Percentiles rank a stretch among this genome's conserved stretches.
Evolutionary conservation across 2,888 invertebrate species (phyloP).

Genomic region (Cosmopolites sordidus): DNA sequence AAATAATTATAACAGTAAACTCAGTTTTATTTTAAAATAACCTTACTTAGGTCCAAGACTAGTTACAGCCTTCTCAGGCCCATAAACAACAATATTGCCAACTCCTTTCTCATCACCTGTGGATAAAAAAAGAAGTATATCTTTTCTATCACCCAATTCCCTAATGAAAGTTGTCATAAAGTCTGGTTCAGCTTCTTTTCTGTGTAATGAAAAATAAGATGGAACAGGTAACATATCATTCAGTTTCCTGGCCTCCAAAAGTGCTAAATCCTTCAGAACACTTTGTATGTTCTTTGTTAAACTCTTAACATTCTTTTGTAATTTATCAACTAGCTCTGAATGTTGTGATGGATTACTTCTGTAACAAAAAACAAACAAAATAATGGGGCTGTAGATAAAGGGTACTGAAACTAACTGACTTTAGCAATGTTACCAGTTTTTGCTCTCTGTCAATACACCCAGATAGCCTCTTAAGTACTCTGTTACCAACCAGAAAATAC

Average conservation of each 20-base stretch:
- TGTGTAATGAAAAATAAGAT: slow-evolving; percentile 57
- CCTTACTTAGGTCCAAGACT: slow-evolving; percentile 60
- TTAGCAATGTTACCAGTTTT: slow-evolving; percentile 62
- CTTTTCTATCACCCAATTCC: slow-evolving; percentile 54
- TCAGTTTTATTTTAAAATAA: background rate
- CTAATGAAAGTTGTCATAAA: slow-evolving; percentile 68
- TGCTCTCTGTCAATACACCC: slow-evolving; percentile 63
- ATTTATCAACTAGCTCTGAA: slow-evolving; percentile 67
- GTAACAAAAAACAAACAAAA: slow-evolving; percentile 30
- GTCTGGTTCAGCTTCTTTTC: slow-evolving; percentile 74
- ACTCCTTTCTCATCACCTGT: slow-evolving; percentile 65
- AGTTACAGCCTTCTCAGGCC: slow-evolving; percentile 53
- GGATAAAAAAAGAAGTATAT: slow-evolving; percentile 62
- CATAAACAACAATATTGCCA: slow-evolving; percentile 57
- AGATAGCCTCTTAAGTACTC: slow-evolving; percentile 61
- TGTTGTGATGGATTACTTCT: slow-evolving; percentile 71
- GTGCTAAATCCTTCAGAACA: slow-evolving; percentile 65
- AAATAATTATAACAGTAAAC: too few relatives aligned
- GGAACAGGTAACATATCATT: slow-evolving; percentile 51
- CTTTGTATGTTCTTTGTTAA: slow-evolving; percentile 62
- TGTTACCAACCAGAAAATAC: slow-evolving; percentile 68
- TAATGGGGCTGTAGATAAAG: too few relatives aligned
- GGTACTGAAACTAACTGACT: too few relatives aligned
- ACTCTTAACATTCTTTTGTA: slow-evolving; percentile 64
- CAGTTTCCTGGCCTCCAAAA: slow-evolving; percentile 62